Base-by-base conservation (phyloP, 2,888 invertebrate species). In the Onthophagus sagittarius region DNA sequence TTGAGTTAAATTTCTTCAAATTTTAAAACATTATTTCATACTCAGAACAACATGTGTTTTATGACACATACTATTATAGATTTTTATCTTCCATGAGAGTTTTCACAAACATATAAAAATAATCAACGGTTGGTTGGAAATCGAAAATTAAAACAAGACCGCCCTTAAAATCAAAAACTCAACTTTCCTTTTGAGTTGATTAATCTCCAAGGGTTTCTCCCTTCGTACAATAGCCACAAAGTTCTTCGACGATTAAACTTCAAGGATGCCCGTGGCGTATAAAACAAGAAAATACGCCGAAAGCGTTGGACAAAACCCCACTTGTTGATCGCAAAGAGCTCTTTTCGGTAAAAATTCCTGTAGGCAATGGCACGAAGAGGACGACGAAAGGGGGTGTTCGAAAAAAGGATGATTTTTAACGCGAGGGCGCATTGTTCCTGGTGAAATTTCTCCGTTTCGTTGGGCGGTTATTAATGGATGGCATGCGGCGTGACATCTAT, bases 401-500 rank as follows among this genome's bases (percentile, higher is more conserved):
- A 23, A 23, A 53, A 53, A 53, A 53, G 6, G 39, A 53, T 53
- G 39, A 53, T 53, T 9, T 53, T 53, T 11, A 53, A 11, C 39
- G 5, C n/a, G n/a, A n/a, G 33, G 33, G 33, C 7, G 39, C 39
- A 53, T 53, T 53, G 39, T 53, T 53, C 39, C 39, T 53, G 39
- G 23, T 23, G 23, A 23, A 23, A 23, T 23, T 23, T 23, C 23
- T 23, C 23, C 67, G 31, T 23, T 11, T 31, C 67, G 23, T 23
- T 23, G 23, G 23, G 23, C 3, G 31, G 67, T n/a, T 67, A 32
- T 32, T 32, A 32, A 67, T 32, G 23, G 23, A 11, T 67, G 15
- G n/a, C 31, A 67, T 31, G 67, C 67, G 67, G n/a, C 67, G 32
- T 23, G 23, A 23, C 23, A 23, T 67, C 67, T 67, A 67, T 67